Evolutionary conservation across 2,113 vertebrate species (phyloP).

Genomic region (Oreocharis arfaki): DNA sequence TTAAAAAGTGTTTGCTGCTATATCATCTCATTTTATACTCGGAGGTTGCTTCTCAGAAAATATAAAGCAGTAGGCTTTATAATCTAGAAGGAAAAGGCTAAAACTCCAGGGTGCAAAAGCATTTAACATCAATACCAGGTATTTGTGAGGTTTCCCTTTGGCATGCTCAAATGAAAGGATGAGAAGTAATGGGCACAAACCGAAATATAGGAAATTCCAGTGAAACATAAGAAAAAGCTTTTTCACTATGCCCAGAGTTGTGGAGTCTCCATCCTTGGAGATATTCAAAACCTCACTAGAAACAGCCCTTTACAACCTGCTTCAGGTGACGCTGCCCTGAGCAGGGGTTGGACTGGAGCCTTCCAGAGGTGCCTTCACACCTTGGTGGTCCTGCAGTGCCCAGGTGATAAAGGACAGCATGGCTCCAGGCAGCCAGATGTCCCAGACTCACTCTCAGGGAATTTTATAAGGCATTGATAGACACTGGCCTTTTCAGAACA

Average conservation of each 20-base stretch:
- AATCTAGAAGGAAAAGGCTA: not conserved
- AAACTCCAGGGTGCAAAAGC: not conserved
- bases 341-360: not conserved
- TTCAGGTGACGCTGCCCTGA: not conserved
- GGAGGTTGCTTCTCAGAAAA: not conserved
- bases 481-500: fast-evolving
- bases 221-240: not conserved
- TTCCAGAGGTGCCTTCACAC: not conserved
- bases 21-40: not conserved
- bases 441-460: not conserved
- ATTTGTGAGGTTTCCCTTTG: not conserved
- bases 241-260: not conserved
- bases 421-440: not conserved
- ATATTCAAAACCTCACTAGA: not conserved
- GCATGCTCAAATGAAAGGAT: not conserved
- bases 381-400: not conserved
- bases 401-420: not conserved
- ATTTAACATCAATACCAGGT: not conserved
- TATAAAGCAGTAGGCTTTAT: not conserved
- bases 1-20: not conserved
- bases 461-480: not conserved
- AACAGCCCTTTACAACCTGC: not conserved
- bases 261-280: not conserved
- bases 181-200: not conserved
- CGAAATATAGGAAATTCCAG: not conserved